Base-by-base conservation (phyloP, 1,140 invertebrate species). In the Monomorium pharaonis region DNA sequence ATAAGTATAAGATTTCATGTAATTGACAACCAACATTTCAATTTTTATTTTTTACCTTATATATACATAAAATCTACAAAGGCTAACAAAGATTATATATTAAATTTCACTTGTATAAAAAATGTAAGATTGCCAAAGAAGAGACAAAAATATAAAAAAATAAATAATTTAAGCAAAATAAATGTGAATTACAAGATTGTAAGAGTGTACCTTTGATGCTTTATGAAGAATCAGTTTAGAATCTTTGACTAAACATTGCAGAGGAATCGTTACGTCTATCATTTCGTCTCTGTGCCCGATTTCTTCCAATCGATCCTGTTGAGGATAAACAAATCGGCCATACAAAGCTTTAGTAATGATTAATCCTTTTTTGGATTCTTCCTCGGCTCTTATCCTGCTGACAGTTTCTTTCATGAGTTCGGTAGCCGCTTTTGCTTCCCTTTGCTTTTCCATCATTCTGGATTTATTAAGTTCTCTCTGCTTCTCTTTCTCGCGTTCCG, bases 171-270 rank as follows among this genome's bases (percentile, higher is more conserved):
- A 62, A 62, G 27, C 18, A 16, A 18, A 33, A 7, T 12, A 63
- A 4, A 37, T 3, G n/a, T n/a, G 14, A 24, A 0, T 24, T 3
- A 42, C 21, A 2, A 51, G 27, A 33, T 2, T 4, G 49, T 54
- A 3, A 80, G 33, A 76, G 92, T 88, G 91, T 95, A 99, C 98
- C 96, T 99, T 99, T 33, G 97, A 97, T 21, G 97, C 96, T 89
- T 98, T 97, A 85, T 98, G 97, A 37, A 99, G 95, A 62, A 98
- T 96, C 14, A 99, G 95, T 93, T 97, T 97, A 4, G 98, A 98
- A 93, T 99, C 98, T 92, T 98, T 98, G 27, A 99, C 98, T 86
- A 99, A 96, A 92, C 98, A 98, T 93, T 99, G 99, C 21, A 99
- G 92, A 1, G 98, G 98, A 89, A 99, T 96, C 3, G 98, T 99